Evolutionary conservation across 2,113 vertebrate species (phyloP).

Genomic region (Pseudopipra pipra): DNA sequence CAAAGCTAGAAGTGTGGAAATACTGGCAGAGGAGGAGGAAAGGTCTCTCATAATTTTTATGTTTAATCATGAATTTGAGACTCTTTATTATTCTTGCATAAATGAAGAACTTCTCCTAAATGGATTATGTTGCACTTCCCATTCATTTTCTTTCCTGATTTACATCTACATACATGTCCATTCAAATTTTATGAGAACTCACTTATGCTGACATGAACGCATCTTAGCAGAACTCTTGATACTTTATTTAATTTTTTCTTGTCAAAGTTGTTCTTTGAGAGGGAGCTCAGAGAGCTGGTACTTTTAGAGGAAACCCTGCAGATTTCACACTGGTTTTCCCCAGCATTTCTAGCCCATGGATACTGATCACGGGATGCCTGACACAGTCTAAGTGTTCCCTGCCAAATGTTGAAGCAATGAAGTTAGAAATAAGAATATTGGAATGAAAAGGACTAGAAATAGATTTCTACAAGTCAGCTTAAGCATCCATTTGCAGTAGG

Average conservation of each 20-base stretch:
- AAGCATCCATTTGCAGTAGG: slow-evolving; percentile 15
- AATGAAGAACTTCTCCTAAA: slow-evolving; percentile 47
- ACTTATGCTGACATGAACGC: slow-evolving; percentile 46
- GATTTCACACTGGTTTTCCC: slow-evolving; percentile 10
- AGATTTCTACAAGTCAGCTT: slow-evolving; percentile 45
- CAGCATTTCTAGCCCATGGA: slow-evolving; percentile 1
- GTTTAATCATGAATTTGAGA: slow-evolving; percentile 42
- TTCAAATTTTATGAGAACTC: slow-evolving; percentile 34
- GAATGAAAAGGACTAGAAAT: slow-evolving; percentile 20
- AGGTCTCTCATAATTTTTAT: slow-evolving; percentile 1
- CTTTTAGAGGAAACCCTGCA: slow-evolving; percentile 24
- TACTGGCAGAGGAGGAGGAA: neutral
- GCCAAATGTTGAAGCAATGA: slow-evolving; percentile 28
- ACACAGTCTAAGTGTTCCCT: neutral
- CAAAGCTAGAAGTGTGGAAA: neutral
- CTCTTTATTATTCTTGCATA: slow-evolving; percentile 43
- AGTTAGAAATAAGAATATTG: slow-evolving; percentile 19
- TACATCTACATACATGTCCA: slow-evolving; percentile 33
- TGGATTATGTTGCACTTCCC: neutral
- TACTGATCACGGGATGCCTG: neutral
- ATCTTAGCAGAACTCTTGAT: slow-evolving; percentile 43
- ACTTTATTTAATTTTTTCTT: neutral
- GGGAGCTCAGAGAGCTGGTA: neutral
- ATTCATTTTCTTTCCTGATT: slow-evolving; percentile 44
- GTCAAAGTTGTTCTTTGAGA: neutral